Percentiles rank a stretch among this genome's conserved stretches.
These are phyloP conservation scores for Chamaea fasciata DNA, from an alignment of 2,113 vertebrate genomes.

Conservation along the genomic window DNA sequence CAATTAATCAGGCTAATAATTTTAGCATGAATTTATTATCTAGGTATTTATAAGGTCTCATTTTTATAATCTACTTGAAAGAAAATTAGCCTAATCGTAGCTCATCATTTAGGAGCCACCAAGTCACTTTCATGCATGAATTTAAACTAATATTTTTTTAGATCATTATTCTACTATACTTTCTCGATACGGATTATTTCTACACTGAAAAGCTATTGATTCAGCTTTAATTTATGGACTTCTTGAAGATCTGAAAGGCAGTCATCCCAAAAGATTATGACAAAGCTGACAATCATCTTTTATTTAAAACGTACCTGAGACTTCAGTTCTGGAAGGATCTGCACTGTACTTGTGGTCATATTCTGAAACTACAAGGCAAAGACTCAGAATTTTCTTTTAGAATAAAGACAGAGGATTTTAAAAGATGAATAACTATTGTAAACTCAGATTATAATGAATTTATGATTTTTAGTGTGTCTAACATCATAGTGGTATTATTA, in stretches of 20 bases:
- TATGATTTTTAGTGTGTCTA: background rate
- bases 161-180: background rate
- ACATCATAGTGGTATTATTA: background rate
- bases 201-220: background rate
- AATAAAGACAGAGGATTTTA: background rate
- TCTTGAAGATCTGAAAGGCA: background rate
- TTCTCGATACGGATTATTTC: background rate
- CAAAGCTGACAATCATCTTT: background rate
- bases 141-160: background rate
- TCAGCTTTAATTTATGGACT: background rate
- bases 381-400: background rate
- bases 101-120: background rate
- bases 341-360: background rate
- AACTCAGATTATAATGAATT: background rate
- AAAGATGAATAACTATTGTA: background rate
- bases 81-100: background rate
- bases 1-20: slow-evolving; percentile 36
- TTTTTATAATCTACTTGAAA: slow-evolving; percentile 11
- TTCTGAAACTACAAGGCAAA: background rate
- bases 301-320: background rate
- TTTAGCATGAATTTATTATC: slow-evolving; percentile 21
- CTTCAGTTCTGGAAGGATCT: background rate
- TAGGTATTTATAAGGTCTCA: background rate
- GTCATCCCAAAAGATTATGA: background rate
- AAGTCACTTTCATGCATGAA: slow-evolving; percentile 8